phyloP scores from a whole-genome alignment of 2,888 invertebrate genomes.

The Glaucopsyche alexis region DNA sequence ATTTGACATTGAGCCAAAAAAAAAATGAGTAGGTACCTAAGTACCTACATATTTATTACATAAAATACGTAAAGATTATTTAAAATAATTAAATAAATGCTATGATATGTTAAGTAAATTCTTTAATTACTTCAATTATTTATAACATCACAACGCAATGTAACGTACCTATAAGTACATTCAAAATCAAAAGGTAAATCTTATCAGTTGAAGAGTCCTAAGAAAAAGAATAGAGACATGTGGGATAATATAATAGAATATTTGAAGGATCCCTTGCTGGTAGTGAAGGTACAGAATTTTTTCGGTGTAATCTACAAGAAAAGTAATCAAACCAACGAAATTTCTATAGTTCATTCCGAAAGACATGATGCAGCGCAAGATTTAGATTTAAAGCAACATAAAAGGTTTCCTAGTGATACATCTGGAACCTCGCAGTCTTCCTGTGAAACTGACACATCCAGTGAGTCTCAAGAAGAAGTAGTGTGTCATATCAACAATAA shows the following conservation, averaged over 20 bases:
- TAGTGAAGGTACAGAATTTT: conserved; percentile 87
- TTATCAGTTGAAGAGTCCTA: background rate
- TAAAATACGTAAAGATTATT: too few relatives aligned
- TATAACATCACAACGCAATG: background rate
- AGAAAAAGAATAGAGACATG: conserved; percentile 48
- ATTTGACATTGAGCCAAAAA: too few relatives aligned
- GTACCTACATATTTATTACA: too few relatives aligned
- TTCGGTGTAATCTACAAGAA: conserved; percentile 85
- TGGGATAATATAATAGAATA: conserved; percentile 80
- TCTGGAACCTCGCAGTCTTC: conserved; percentile 66
- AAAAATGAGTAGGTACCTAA: too few relatives aligned
- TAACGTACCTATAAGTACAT: background rate
- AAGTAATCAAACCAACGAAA: conserved; percentile 49
- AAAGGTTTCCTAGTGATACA: conserved; percentile 64
- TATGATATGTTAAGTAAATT: background rate
- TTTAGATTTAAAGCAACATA: conserved; percentile 58
- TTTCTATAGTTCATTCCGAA: conserved; percentile 55
- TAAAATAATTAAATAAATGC: background rate
- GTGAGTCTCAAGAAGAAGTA: conserved; percentile 58
- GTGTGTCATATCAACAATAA: conserved; percentile 82
- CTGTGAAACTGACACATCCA: conserved; percentile 63
- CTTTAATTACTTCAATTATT: background rate
- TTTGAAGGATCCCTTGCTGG: conserved; percentile 87
- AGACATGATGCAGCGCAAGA: conserved; percentile 51
- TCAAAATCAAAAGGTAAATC: background rate